Base-by-base conservation (phyloP, 2,888 invertebrate species). In the Creontiades dilutus region DNA sequence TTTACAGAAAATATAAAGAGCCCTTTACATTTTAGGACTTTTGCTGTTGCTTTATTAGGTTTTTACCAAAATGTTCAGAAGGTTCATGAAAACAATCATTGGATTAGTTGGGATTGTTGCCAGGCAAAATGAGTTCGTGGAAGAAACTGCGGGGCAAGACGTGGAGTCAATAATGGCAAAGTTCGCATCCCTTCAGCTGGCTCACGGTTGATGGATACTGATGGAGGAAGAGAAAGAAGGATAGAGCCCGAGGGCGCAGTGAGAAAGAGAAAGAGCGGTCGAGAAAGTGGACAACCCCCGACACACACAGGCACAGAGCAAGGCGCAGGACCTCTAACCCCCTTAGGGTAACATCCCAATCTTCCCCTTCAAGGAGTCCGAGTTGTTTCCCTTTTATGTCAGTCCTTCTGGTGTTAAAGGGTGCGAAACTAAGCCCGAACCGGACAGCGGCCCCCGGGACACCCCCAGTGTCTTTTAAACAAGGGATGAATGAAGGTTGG, bases 331-430 rank as follows among this genome's bases (percentile, higher is more conserved):
- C 48, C 48, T 16, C 80, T 52, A 68, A 80, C 81, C 81, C 80
- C 88, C 88, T 86, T 19, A 55, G 88, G 88, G 80, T 57, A 88
- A 80, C 81, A 88, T 88, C 81, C 88, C 88, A 78, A 88, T 80
- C 81, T 88, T 88, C 88, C 88, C 80, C 88, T 78, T 78, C 88
- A 81, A 88, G 81, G 81, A 88, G 88, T 88, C 88, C 78, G 81
- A 88, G 88, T 88, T 81, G 81, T 81, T 88, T 88, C 88, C 55
- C 88, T 88, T 88, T 88, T 88, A 88, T 88, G 88, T 81, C 88
- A 88, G 88, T 88, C 81, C 80, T 81, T 86, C 86, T 86, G 75
- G 86, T 75, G 86, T 86, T 86, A 86, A 86, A 86, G 86, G 86
- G 86, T 86, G 86, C 75, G 86, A 86, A 82, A 61, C 86, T 86